Conservation (phyloP, 2,113 vertebrate species). For the Spheniscus mendiculus region DNA sequence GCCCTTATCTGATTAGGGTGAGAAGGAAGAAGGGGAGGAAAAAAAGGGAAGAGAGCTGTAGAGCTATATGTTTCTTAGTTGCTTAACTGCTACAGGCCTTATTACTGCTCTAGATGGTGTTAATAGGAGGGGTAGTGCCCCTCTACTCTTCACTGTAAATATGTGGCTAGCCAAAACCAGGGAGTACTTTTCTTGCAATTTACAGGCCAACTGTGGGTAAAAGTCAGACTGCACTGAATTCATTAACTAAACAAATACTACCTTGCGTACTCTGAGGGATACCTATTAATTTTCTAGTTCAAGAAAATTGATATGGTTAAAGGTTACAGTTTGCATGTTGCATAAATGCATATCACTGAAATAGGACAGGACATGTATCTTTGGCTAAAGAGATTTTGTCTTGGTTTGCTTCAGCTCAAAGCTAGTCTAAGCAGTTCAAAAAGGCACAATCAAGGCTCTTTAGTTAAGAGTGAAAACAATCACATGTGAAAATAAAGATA, state of each 20-base stretch:
- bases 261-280: not conserved
- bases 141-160: not conserved
- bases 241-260: not conserved
- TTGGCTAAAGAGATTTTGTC: not conserved
- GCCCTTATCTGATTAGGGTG: not conserved
- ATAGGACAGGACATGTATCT: not conserved
- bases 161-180: fast-evolving
- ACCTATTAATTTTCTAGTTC: not conserved
- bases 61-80: not conserved
- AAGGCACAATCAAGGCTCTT: not conserved
- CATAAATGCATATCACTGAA: not conserved
- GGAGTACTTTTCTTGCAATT: not conserved
- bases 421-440: not conserved
- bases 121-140: fast-evolving
- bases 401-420: not conserved
- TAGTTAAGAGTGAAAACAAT: not conserved
- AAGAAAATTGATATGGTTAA: not conserved
- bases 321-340: not conserved
- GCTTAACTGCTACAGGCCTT: not conserved
- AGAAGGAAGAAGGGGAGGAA: not conserved
- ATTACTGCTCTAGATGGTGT: not conserved
- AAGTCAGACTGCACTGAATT: not conserved
- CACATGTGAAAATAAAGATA: not conserved
- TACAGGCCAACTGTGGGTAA: not conserved
- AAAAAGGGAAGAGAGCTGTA: not conserved